Evolutionary conservation across 2,888 invertebrate genomes (phyloP).

Genomic region (Cheilosia soror): DNA sequence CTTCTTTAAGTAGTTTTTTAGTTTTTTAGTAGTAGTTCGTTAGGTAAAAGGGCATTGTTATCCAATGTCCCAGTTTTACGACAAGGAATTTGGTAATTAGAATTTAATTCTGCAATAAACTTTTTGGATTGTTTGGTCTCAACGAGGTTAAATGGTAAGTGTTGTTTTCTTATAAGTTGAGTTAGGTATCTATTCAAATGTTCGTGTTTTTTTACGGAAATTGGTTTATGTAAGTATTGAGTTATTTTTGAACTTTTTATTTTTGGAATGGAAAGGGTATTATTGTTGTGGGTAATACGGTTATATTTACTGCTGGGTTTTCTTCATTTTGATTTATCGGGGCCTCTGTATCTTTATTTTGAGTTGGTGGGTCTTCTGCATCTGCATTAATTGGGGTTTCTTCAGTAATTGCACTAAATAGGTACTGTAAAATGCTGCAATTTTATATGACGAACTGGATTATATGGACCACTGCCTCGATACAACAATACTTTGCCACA

Average conservation of each 20-base stretch:
- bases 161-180: conserved; percentile 19
- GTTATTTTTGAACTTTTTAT: conserved; percentile 13
- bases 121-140: conserved; percentile 19
- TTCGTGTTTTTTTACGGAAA: conserved; percentile 13
- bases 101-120: conserved; percentile 9
- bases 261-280: neutral
- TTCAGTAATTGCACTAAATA: neutral
- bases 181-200: conserved; percentile 21
- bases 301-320: neutral
- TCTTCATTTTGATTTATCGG: neutral
- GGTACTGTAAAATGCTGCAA: neutral
- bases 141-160: conserved; percentile 18
- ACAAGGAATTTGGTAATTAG: conserved; percentile 10
- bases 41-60: conserved; percentile 19
- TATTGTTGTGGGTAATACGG: neutral
- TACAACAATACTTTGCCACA: conserved; percentile 24
- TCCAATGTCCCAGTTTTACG: too few species aligned
- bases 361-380: neutral
- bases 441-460: conserved; percentile 24
- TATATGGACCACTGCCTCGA: too few species aligned
- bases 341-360: neutral
- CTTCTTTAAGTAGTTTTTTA: neutral
- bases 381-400: neutral
- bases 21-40: conserved; percentile 9
- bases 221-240: conserved; percentile 12